Conservation (phyloP, 2,113 vertebrate species). For the Mola mola region DNA sequence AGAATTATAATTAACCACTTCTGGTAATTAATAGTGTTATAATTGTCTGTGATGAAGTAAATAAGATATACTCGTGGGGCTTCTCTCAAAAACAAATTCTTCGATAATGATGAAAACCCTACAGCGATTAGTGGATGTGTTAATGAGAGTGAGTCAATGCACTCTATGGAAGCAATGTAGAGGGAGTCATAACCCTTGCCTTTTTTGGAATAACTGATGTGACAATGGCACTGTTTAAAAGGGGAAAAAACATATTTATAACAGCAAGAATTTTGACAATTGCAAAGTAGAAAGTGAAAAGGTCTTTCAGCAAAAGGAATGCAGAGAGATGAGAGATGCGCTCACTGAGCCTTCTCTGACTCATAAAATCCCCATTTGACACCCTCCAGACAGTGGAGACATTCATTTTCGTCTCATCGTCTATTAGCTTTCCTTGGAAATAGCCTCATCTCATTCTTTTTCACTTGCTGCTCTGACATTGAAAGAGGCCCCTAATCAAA, state of each 20-base stretch:
- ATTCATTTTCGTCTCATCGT: slow-evolving; percentile 71
- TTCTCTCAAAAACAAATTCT: too few species aligned
- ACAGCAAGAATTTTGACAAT: slow-evolving; percentile 27
- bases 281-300: slow-evolving; percentile 25
- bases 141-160: background rate
- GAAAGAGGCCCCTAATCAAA: slow-evolving; percentile 83
- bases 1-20: too few species aligned
- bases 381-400: slow-evolving; percentile 66
- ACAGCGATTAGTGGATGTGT: background rate
- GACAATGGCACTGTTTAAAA: background rate
- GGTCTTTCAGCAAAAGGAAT: slow-evolving; percentile 10
- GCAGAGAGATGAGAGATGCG: slow-evolving; percentile 31
- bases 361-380: slow-evolving; percentile 60
- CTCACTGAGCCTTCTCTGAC: slow-evolving; percentile 50
- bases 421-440: slow-evolving; percentile 70
- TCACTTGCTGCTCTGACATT: slow-evolving; percentile 73
- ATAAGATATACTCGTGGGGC: too few species aligned
- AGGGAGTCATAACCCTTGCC: background rate
- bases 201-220: slow-evolving; percentile 7
- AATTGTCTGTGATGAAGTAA: too few species aligned
- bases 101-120: too few species aligned
- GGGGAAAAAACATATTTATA: slow-evolving; percentile 6
- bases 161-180: background rate
- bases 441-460: slow-evolving; percentile 72
- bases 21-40: too few species aligned